Base-by-base conservation (phyloP, 2,888 invertebrate genomes). In the Stenodera caucasica region DNA sequence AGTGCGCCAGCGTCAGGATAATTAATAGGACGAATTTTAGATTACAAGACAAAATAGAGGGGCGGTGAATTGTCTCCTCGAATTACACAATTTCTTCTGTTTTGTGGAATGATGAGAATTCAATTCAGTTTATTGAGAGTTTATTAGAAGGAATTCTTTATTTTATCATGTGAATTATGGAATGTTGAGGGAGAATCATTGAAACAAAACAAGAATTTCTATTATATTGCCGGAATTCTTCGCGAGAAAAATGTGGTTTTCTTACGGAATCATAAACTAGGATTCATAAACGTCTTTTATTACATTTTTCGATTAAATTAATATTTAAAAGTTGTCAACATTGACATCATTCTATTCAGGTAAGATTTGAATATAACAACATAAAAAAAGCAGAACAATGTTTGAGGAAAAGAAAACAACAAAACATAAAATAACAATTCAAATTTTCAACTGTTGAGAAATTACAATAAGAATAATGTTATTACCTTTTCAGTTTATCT, bases 401-500 rank as follows among this genome's bases (percentile, higher is more conserved):
- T n/a, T n/a, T n/a, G n/a, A n/a, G n/a, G n/a, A n/a, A n/a, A n/a
- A n/a, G n/a, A n/a, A n/a, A n/a, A n/a, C 26, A 37, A 18, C 15
- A 40, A 40, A 40, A 15, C 2, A 11, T 7, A 32, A 11, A 32
- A 32, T 2, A 32, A 32, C 4, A 32, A 32, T 32, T 9, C 32
- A 26, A 26, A 26, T 26, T 5, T 5, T 5, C 26, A 26, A 26
- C 26, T 26, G 5, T 4, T 26, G 5, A 26, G 2, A 32, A 32
- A 32, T 2, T 2, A 7, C 32, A 54, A 57, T 59, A 57, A 53
- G 15, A 58, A 53, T 53, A 53, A 64, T 52, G 49, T 59, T 40
- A 54, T 70, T 83, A 84, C 84, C 84, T 84, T 81, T 82, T 83
- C 64, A 82, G 76, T 68, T 82, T 81, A 72, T 83, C 82, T 76